Evolutionary conservation across 1,140 invertebrate genomes (phyloP).

Genomic region (Vollenhovia emeryi): DNA sequence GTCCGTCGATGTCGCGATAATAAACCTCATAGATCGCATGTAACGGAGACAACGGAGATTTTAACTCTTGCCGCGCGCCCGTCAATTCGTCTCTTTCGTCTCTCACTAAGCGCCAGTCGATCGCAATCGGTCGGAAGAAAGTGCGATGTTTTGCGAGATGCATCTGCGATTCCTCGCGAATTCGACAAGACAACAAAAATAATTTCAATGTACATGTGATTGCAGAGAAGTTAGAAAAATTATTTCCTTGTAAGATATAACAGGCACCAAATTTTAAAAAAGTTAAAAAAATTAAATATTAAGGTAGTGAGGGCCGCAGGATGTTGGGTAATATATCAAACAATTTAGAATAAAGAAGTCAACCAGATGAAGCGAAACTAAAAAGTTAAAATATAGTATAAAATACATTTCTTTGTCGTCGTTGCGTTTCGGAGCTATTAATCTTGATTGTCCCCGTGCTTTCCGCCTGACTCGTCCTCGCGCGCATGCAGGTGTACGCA

Average conservation of each 20-base stretch:
- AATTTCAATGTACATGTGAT: background rate
- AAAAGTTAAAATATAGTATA: no score
- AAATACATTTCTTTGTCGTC: no score
- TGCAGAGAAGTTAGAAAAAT: background rate
- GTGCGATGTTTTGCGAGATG: constrained; percentile 36
- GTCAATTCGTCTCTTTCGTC: constrained; percentile 16
- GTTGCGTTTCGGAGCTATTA: background rate
- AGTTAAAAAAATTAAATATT: no score
- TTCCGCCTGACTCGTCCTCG: background rate
- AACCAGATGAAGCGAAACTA: no score
- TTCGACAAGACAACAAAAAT: background rate
- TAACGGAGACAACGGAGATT: constrained; percentile 18
- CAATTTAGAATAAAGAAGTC: no score
- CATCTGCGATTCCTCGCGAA: constrained; percentile 5
- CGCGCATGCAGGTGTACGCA: no score
- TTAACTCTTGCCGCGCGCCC: constrained; percentile 28
- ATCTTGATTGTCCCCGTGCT: background rate
- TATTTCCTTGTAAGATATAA: background rate
- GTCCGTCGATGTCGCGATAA: constrained; percentile 60
- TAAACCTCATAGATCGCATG: constrained; percentile 1
- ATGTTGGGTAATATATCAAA: no score
- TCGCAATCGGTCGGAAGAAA: constrained; percentile 52
- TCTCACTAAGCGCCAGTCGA: constrained; percentile 40
- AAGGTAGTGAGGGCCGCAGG: no score
- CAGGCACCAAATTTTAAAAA: no score